These are phyloP conservation scores for Galerucella nymphaeae DNA, from an alignment of 2,888 invertebrate genomes.

Conservation along the genomic window DNA sequence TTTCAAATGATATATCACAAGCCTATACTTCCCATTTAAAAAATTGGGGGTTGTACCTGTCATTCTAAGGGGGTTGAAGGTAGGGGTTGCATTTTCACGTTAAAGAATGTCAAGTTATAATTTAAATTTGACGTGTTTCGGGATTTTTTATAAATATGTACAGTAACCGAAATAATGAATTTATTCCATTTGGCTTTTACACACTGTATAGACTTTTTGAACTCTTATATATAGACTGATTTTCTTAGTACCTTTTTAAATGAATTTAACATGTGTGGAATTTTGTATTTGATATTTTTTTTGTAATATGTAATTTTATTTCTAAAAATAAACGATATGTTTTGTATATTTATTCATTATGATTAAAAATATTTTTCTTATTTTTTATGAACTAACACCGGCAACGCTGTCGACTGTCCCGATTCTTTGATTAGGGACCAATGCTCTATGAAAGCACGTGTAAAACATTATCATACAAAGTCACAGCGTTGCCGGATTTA, in stretches of 20 bases:
- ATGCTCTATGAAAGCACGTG: constrained; percentile 32
- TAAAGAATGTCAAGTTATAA: no score
- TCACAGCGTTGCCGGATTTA: constrained; percentile 7
- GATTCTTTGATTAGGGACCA: constrained; percentile 30
- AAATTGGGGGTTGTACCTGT: no score
- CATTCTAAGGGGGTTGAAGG: no score
- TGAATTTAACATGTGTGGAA: background rate
- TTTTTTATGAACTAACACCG: background rate
- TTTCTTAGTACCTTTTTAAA: background rate
- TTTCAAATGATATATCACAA: no score
- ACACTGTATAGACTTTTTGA: background rate
- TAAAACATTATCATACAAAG: constrained; percentile 18
- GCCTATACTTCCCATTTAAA: no score
- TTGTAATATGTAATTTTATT: background rate
- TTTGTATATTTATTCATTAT: background rate
- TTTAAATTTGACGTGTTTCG: no score
- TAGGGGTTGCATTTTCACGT: no score
- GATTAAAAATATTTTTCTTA: no score
- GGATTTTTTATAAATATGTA: no score
- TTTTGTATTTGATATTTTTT: constrained; percentile 2
- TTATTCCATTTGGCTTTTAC: no score
- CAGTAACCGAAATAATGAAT: no score
- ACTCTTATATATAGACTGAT: constrained; percentile 12
- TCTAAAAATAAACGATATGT: constrained; percentile 5
- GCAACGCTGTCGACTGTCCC: constrained; percentile 22